These are phyloP conservation scores for Australoheros scitulus DNA, from an alignment of 2,113 vertebrate species.

Conservation along the genomic window DNA sequence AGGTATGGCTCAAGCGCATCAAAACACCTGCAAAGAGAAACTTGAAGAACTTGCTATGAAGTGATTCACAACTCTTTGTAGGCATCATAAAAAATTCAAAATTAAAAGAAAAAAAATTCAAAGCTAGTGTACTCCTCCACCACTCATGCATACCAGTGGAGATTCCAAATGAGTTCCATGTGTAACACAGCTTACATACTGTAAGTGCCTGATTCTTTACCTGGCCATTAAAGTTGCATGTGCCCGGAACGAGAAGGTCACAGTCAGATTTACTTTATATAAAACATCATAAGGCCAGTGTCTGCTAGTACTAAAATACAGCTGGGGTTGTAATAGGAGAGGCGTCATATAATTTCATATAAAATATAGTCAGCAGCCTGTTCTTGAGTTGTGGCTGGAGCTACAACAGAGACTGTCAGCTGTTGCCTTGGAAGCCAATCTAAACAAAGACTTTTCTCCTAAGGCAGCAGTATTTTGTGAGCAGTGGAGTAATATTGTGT, in stretches of 20 bases:
- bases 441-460: not conserved
- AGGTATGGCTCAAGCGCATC: constrained; percentile 15
- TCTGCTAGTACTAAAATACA: constrained; percentile 6
- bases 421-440: not conserved
- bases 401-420: not conserved
- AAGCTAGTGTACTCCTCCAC: constrained; percentile 43
- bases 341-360: constrained; percentile 21
- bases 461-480: not conserved
- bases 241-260: constrained; percentile 48
- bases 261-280: constrained; percentile 40
- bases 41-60: constrained; percentile 27
- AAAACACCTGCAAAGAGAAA: constrained; percentile 6
- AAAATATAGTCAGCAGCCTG: constrained; percentile 9
- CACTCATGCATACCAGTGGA: constrained; percentile 50
- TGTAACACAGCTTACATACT: constrained; percentile 49
- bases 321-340: constrained; percentile 3
- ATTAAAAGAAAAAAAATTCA: constrained; percentile 38
- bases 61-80: constrained; percentile 33
- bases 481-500: constrained; percentile 9
- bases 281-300: constrained; percentile 28
- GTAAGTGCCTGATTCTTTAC: constrained; percentile 62
- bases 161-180: constrained; percentile 61
- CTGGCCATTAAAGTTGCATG: constrained; percentile 64
- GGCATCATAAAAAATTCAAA: constrained; percentile 43
- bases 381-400: not conserved